These are phyloP conservation scores for Xiphias gladius DNA, from an alignment of 2,113 vertebrate species.

Conservation along the genomic window DNA sequence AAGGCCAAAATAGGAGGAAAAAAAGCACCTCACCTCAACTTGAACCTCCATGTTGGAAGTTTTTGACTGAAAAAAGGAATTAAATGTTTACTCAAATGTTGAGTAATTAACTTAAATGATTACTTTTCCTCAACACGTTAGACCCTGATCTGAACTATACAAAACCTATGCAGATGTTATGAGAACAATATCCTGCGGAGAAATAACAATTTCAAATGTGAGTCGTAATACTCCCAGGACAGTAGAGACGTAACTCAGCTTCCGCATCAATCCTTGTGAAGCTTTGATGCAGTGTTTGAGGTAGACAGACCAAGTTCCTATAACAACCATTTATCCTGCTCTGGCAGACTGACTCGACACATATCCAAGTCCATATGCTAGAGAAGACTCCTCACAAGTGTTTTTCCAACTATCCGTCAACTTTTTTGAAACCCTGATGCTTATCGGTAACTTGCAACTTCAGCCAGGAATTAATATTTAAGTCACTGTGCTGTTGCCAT, in stretches of 20 bases:
- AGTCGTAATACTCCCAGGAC: not conserved
- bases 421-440: not conserved
- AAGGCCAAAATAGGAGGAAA: no score
- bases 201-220: not conserved
- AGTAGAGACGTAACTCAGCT: not conserved
- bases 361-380: not conserved
- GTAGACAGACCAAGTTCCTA: not conserved
- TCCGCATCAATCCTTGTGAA: not conserved
- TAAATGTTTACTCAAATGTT: no score
- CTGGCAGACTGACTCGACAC: not conserved
- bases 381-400: not conserved
- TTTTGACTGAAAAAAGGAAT: no score
- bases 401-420: not conserved
- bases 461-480: not conserved
- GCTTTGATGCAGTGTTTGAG: constrained; percentile 6
- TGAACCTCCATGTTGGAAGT: not conserved
- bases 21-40: not conserved
- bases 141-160: no score
- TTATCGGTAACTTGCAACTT: not conserved
- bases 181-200: not conserved
- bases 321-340: constrained; percentile 1
- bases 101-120: no score
- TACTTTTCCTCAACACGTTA: no score
- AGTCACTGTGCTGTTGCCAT: not conserved
- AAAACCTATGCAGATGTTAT: not conserved